phyloP scores from a whole-genome alignment of 2,888 invertebrate species.

The Hymenopus coronatus region DNA sequence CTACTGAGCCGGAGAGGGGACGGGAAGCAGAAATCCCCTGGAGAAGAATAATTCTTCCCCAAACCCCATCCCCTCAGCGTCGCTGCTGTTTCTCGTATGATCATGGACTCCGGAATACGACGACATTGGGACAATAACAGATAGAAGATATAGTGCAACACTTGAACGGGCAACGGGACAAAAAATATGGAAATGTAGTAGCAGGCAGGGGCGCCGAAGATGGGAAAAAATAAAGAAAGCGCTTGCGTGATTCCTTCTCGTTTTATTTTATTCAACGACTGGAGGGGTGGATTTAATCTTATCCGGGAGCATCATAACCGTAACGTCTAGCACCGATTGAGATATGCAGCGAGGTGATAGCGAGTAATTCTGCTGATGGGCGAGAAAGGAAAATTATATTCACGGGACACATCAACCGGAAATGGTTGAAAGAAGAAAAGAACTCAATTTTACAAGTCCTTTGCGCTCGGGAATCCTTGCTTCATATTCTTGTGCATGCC shows the following conservation, averaged over 20 bases:
- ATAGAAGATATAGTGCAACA: background rate
- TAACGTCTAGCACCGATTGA: background rate
- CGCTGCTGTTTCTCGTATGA: constrained; percentile 3
- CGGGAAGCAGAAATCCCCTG: background rate
- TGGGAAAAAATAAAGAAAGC: background rate
- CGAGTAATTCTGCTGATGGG: background rate
- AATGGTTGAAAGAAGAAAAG: background rate
- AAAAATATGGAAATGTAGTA: background rate
- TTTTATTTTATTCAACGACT: background rate
- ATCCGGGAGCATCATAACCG: background rate
- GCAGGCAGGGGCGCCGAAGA: background rate
- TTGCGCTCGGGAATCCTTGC: background rate
- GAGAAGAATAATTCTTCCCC: constrained; percentile 14
- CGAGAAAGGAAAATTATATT: background rate
- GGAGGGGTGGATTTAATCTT: background rate
- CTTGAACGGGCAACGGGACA: background rate
- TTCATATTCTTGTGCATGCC: too few relatives aligned
- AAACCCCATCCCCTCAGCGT: background rate
- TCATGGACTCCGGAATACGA: background rate
- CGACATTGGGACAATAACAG: background rate
- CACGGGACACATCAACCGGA: background rate
- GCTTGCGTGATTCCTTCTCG: background rate
- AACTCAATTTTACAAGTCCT: background rate
- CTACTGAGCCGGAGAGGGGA: background rate
- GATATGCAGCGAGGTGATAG: background rate